Conservation (phyloP, 2,113 vertebrate species). For the Corythoichthys haematopterus region DNA sequence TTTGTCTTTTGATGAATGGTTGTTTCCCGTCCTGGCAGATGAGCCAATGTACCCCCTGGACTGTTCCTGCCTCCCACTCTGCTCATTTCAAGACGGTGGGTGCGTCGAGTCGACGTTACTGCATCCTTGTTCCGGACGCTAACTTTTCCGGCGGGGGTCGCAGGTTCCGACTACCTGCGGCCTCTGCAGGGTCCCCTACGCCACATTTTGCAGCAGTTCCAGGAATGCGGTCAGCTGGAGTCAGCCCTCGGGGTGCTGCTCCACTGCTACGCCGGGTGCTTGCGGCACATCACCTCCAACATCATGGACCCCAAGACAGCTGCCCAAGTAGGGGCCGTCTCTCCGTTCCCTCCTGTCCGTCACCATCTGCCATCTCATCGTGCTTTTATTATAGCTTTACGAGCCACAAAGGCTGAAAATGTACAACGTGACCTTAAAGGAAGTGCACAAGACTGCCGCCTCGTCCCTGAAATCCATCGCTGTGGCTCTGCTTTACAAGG, state of each 20-base stretch:
- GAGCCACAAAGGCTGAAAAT: constrained; percentile 59
- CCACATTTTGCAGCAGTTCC: constrained; percentile 80
- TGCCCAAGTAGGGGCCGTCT: constrained; percentile 39
- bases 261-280: constrained; percentile 76
- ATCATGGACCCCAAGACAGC: constrained; percentile 72
- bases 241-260: constrained; percentile 78
- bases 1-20: background rate
- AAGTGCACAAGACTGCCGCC: constrained; percentile 68
- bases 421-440: constrained; percentile 65
- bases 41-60: constrained; percentile 78
- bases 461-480: constrained; percentile 66
- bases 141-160: background rate
- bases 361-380: no score
- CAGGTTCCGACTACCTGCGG: constrained; percentile 72
- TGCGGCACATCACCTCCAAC: constrained; percentile 81
- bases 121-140: no score
- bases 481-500: constrained; percentile 84
- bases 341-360: background rate
- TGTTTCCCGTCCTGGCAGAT: constrained; percentile 63
- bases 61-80: constrained; percentile 80
- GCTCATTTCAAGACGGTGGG: constrained; percentile 79
- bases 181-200: constrained; percentile 70
- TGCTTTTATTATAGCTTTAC: constrained; percentile 66
- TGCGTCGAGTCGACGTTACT: background rate
- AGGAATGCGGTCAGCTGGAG: constrained; percentile 88